Conservation (phyloP, 2,888 invertebrate genomes). For the Smittia sp. region DNA sequence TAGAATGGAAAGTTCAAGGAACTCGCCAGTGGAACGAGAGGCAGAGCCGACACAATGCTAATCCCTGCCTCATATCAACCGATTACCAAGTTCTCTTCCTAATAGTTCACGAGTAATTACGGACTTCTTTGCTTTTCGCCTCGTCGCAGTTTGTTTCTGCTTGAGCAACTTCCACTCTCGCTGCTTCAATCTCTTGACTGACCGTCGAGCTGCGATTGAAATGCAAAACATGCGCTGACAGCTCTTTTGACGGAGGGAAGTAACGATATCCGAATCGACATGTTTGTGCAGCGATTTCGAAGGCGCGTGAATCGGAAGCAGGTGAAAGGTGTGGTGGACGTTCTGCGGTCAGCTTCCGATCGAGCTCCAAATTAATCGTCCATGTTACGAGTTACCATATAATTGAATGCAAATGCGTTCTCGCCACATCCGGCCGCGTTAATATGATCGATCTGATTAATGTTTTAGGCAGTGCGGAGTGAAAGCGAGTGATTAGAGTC, state of each 20-base stretch:
- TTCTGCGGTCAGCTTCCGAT: not conserved
- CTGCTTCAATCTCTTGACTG: no score
- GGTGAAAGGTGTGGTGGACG: not conserved
- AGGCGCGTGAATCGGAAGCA: no score
- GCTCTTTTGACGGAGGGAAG: no score
- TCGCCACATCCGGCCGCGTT: not conserved
- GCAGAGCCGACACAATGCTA: not conserved
- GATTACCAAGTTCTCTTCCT: not conserved
- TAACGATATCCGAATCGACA: no score
- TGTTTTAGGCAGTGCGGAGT: no score
- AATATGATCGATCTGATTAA: no score
- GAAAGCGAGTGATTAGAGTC: no score
- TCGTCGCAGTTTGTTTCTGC: not conserved
- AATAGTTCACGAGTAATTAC: not conserved
- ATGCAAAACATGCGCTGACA: no score
- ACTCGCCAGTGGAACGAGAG: conserved; percentile 13
- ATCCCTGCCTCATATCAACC: not conserved
- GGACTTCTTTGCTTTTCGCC: not conserved
- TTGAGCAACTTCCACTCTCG: no score
- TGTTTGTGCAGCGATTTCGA: no score
- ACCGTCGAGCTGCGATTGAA: no score
- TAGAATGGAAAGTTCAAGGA: not conserved
- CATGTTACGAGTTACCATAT: not conserved
- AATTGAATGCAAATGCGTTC: conserved; percentile 1
- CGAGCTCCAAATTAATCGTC: no score